Conservation (phyloP, 2,888 invertebrate genomes). For the Salticus scenicus region DNA sequence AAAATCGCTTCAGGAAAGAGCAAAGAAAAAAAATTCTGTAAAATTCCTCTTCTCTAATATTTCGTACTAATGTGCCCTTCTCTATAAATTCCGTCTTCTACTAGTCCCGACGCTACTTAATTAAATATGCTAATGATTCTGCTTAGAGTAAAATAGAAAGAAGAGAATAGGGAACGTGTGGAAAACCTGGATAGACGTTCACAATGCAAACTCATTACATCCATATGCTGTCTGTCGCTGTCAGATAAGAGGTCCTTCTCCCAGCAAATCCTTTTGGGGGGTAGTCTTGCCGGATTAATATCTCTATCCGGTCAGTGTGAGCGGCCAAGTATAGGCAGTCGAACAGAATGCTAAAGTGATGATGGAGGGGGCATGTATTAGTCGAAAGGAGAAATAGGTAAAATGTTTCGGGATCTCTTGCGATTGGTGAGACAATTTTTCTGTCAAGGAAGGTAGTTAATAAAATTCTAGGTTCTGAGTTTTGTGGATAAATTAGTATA, state of each 20-base stretch:
- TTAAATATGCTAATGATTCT: constrained; percentile 14
- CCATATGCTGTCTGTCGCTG: constrained; percentile 2
- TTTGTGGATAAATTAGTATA: too few species aligned
- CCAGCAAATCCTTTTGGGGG: neutral
- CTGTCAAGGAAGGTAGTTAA: neutral
- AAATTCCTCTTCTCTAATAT: neutral
- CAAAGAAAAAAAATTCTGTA: too few species aligned
- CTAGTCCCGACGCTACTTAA: neutral
- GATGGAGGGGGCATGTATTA: too few species aligned
- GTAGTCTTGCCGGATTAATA: neutral
- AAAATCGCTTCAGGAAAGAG: too few species aligned
- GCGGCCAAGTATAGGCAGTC: neutral
- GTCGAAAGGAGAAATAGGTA: too few species aligned
- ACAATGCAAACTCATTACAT: constrained; percentile 12
- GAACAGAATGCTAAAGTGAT: too few species aligned
- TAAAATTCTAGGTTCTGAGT: neutral
- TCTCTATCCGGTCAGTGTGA: neutral
- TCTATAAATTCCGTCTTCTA: neutral
- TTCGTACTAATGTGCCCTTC: neutral
- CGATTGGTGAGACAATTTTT: too few species aligned
- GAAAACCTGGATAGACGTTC: neutral
- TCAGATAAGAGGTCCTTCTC: constrained; percentile 4
- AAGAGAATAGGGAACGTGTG: neutral
- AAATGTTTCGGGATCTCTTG: neutral
- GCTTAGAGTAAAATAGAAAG: neutral